Conservation (phyloP, 2,797 vertebrate genomes). For the Danio aesculapii region DNA sequence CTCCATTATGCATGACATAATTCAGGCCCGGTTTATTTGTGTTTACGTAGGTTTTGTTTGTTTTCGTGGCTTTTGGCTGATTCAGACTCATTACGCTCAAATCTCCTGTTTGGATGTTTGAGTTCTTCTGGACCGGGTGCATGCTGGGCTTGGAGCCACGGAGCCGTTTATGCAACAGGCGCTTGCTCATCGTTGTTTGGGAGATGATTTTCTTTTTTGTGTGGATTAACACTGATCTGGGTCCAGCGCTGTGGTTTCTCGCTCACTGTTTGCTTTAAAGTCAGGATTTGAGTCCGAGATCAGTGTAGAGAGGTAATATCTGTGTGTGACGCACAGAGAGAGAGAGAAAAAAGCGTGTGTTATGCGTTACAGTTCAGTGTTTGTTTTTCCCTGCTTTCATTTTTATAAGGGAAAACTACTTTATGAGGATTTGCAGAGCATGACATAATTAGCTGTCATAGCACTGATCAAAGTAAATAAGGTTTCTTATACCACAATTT, state of each 20-base stretch:
- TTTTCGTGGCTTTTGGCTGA: slow-evolving; percentile 37
- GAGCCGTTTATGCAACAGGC: slow-evolving; percentile 41
- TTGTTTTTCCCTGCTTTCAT: slow-evolving; percentile 64
- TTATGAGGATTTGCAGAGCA: slow-evolving; percentile 25
- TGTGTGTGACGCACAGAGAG: too few relatives aligned
- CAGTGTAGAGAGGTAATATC: too few relatives aligned
- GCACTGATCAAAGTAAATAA: background rate
- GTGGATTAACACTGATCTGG: too few relatives aligned
- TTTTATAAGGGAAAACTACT: slow-evolving; percentile 52
- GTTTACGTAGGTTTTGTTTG: slow-evolving; percentile 38
- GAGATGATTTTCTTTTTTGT: too few relatives aligned
- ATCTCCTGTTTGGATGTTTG: slow-evolving; percentile 26
- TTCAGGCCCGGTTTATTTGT: background rate
- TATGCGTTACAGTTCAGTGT: slow-evolving; percentile 36
- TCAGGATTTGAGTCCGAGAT: too few relatives aligned
- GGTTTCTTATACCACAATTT: too few relatives aligned
- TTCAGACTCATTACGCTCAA: slow-evolving; percentile 24
- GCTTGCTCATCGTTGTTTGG: too few relatives aligned
- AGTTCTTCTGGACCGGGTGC: too few relatives aligned
- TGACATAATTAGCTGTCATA: slow-evolving; percentile 9
- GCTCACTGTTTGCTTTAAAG: too few relatives aligned
- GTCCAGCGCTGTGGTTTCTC: too few relatives aligned
- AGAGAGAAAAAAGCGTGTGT: too few relatives aligned
- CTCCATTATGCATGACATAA: slow-evolving; percentile 27
- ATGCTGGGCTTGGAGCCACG: background rate